Evolutionary conservation across 2,888 invertebrate genomes (phyloP).

Genomic region (Drosophila affinis): DNA sequence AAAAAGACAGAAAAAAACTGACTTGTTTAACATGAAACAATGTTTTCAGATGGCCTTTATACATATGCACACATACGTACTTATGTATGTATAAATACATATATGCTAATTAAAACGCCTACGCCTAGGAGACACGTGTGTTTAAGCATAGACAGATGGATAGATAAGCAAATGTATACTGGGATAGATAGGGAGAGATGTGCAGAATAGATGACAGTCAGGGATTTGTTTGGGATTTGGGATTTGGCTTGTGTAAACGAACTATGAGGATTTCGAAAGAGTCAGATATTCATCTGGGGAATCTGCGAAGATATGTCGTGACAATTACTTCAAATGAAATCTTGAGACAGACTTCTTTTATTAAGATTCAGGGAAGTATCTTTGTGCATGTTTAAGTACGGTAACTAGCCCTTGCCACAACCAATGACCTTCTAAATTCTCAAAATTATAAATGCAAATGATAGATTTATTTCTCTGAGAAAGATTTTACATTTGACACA

Average conservation of each 20-base stretch:
- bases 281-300: not conserved
- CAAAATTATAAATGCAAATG: too few species aligned
- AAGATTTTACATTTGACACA: not conserved
- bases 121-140: slow-evolving; percentile 18
- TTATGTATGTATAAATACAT: not conserved
- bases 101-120: slow-evolving; percentile 39
- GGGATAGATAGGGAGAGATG: not conserved
- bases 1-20: slow-evolving; percentile 32
- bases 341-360: not conserved
- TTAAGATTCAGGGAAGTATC: not conserved
- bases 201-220: not conserved
- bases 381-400: not conserved
- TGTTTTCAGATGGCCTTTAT: not conserved
- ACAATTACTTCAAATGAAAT: not conserved
- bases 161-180: not conserved
- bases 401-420: not conserved
- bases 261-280: not conserved
- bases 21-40: slow-evolving; percentile 7
- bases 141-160: not conserved
- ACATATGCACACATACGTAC: not conserved
- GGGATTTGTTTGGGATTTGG: not conserved
- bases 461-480: too few species aligned
- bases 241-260: not conserved
- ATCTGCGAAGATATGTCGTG: not conserved
- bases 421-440: too few species aligned